Evolutionary conservation across 2,888 invertebrate genomes (phyloP).

Genomic region (Idaea dimidiata): DNA sequence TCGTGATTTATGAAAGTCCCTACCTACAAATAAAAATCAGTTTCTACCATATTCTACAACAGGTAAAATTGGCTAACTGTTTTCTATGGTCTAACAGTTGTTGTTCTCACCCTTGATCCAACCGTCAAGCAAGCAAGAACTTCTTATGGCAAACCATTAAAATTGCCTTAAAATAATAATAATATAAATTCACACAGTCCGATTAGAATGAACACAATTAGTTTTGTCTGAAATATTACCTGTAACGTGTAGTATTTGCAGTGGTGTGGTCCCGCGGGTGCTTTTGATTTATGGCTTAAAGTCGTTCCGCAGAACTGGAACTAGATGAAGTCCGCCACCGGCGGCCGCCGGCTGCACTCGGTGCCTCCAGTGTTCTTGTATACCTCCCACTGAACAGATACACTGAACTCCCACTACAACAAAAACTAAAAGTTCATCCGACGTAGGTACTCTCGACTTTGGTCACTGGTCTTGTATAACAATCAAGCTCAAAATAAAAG

Average conservation of each 20-base stretch:
- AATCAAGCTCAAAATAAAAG: slow-evolving; percentile 17
- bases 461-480: slow-evolving; percentile 12
- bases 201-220: slow-evolving; percentile 23
- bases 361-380: slow-evolving; percentile 65
- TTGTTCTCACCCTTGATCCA: no score
- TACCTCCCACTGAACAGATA: slow-evolving; percentile 52
- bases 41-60: no score
- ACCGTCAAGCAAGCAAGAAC: no score
- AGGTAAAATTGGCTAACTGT: no score
- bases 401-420: slow-evolving; percentile 36
- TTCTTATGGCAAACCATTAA: no score
- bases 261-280: slow-evolving; percentile 61
- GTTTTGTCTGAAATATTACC: slow-evolving; percentile 26
- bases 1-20: no score
- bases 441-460: slow-evolving; percentile 9
- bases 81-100: no score
- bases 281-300: slow-evolving; percentile 74
- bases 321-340: slow-evolving; percentile 39
- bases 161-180: background rate
- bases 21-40: no score
- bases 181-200: slow-evolving; percentile 1
- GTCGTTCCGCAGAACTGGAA: slow-evolving; percentile 56
- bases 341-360: slow-evolving; percentile 40
- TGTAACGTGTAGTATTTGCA: slow-evolving; percentile 24
- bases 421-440: slow-evolving; percentile 42